Percentiles rank a stretch among this genome's conserved stretches.
Evolutionary conservation across 1,140 invertebrate species (phyloP).

Genomic region (Drosophila simulans): DNA sequence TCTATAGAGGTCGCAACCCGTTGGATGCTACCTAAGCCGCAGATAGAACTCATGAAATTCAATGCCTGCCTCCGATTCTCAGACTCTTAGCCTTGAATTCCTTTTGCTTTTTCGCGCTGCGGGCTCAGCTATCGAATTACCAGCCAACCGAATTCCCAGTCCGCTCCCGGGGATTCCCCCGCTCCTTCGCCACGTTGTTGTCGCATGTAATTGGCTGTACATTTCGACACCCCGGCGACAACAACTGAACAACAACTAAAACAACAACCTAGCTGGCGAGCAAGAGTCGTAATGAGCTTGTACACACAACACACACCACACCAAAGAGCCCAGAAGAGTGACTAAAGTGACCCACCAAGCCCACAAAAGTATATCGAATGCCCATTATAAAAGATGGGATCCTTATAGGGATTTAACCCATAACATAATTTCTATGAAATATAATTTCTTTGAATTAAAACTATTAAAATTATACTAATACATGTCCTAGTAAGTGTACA

Average conservation of each 20-base stretch:
- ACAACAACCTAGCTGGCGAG: slow-evolving; percentile 42
- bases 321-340: not conserved
- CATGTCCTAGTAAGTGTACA: no score
- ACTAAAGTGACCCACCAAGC: slow-evolving; percentile 5
- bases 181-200: slow-evolving; percentile 42
- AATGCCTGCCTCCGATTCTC: slow-evolving; percentile 63
- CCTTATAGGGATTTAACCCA: no score
- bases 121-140: slow-evolving; percentile 59
- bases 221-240: slow-evolving; percentile 81
- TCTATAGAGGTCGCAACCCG: slow-evolving; percentile 73
- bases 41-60: slow-evolving; percentile 74
- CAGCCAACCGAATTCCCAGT: slow-evolving; percentile 36
- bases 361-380: not conserved
- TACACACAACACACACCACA: slow-evolving; percentile 58
- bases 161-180: not conserved
- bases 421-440: no score
- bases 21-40: slow-evolving; percentile 32
- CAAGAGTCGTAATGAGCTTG: slow-evolving; percentile 74
- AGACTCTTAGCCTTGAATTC: slow-evolving; percentile 74
- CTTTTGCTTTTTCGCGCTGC: slow-evolving; percentile 53
- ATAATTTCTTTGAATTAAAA: no score
- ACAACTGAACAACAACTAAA: slow-evolving; percentile 47
- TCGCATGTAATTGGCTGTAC: slow-evolving; percentile 80
- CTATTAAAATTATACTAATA: no score
- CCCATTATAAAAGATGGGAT: not conserved